Conservation (phyloP, 2,113 vertebrate species). For the Hyperoodon ampullatus region DNA sequence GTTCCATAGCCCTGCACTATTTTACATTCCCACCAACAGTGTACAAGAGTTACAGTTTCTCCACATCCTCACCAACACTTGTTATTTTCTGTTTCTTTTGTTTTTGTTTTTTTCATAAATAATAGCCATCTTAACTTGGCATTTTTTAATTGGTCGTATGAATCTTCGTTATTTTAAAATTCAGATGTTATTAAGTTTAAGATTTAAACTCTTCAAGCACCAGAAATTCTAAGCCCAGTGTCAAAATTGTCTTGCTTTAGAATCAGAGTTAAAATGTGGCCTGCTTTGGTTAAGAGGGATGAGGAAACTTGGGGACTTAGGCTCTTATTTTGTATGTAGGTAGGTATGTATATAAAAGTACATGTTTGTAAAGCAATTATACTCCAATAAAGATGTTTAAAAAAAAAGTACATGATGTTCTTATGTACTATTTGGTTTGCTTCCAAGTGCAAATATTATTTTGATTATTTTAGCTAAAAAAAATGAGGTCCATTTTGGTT, state of each 20-base stretch:
- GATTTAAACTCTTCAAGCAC: neutral
- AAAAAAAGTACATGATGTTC: neutral
- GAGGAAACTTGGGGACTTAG: neutral
- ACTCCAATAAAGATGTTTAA: no score
- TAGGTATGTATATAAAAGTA: neutral
- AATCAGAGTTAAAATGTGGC: neutral
- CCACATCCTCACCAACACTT: neutral
- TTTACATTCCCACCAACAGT: neutral
- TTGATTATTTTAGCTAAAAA: neutral
- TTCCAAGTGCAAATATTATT: neutral
- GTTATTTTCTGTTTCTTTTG: neutral
- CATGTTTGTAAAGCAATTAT: neutral
- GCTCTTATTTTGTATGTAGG: neutral
- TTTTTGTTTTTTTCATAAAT: neutral
- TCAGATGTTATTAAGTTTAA: neutral
- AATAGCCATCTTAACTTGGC: neutral
- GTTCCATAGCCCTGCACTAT: neutral
- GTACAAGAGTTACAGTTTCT: neutral
- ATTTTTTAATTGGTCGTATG: neutral
- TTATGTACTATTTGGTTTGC: neutral
- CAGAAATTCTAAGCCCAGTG: neutral
- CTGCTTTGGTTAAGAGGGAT: neutral
- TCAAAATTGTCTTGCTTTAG: neutral
- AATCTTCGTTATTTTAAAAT: neutral
- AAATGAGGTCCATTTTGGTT: neutral